Percentiles rank a stretch among this genome's conserved stretches.
Conservation (phyloP, 2,113 vertebrate genomes). For the Megaleporinus macrocephalus region DNA sequence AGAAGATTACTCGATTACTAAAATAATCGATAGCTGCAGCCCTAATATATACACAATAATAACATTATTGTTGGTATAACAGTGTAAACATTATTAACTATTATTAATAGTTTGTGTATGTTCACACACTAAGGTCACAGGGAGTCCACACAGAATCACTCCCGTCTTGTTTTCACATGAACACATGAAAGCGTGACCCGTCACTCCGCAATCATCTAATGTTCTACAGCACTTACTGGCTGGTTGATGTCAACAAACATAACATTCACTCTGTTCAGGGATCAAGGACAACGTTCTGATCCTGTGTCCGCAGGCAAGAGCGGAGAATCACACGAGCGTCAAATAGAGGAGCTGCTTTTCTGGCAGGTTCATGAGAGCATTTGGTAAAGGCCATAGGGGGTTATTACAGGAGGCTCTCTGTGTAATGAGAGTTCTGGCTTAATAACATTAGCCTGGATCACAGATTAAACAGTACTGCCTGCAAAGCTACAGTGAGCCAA, state of each 20-base stretch:
- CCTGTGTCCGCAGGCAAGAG: constrained; percentile 46
- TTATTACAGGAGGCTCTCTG: constrained; percentile 68
- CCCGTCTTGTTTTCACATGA: constrained; percentile 22
- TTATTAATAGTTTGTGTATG: no score
- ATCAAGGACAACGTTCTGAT: constrained; percentile 48
- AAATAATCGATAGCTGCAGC: no score
- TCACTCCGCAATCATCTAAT: constrained; percentile 31
- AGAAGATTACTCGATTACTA: no score
- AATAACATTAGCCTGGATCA: constrained; percentile 79
- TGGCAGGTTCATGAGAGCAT: constrained; percentile 69
- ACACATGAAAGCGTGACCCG: constrained; percentile 8
- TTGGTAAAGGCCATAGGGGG: constrained; percentile 69
- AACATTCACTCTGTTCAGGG: constrained; percentile 6
- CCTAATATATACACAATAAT: no score
- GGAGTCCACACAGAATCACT: no score
- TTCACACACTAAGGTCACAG: no score
- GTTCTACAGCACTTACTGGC: constrained; percentile 2
- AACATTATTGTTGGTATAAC: no score
- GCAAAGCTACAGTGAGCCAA: constrained; percentile 54
- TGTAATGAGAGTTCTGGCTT: constrained; percentile 74
- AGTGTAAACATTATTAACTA: no score
- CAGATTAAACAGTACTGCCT: constrained; percentile 69
- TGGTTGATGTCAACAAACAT: constrained; percentile 25
- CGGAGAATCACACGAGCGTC: constrained; percentile 57
- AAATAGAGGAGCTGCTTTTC: constrained; percentile 56